A percentile compares a stretch with the other conserved stretches of the same genome.
Evolutionary conservation across 2,797 vertebrate species (phyloP).

Genomic region (Sebastes hubbsi): DNA sequence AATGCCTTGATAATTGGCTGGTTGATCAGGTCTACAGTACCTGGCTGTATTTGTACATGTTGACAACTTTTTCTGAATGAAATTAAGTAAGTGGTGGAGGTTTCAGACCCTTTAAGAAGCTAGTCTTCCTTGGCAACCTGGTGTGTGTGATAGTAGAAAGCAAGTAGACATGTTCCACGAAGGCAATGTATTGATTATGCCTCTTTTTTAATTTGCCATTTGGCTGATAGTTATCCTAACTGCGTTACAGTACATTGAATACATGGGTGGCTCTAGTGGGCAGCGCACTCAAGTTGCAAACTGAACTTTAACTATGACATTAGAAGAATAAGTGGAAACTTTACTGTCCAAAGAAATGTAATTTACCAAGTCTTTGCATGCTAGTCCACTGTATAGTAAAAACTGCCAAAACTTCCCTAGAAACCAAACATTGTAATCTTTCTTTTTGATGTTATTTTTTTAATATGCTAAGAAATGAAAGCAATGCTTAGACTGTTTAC

Average conservation of each 20-base stretch:
- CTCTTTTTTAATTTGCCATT: neutral
- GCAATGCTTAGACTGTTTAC: constrained; percentile 38
- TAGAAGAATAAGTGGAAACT: neutral
- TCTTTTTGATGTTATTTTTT: neutral
- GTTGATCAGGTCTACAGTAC: neutral
- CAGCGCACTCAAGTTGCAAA: neutral
- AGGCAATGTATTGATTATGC: neutral
- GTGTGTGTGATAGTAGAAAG: neutral
- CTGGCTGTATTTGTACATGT: neutral
- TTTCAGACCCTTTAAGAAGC: constrained; percentile 3
- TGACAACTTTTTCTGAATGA: neutral
- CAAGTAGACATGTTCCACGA: neutral
- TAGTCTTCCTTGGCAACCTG: neutral
- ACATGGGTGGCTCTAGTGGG: neutral
- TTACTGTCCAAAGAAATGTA: constrained; percentile 8
- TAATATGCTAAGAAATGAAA: neutral
- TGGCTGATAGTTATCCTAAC: neutral
- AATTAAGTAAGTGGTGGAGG: neutral
- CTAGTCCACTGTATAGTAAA: neutral
- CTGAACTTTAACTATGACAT: neutral
- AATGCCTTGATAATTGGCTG: too few species aligned
- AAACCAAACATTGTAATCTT: constrained; percentile 24
- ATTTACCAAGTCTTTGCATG: constrained; percentile 12
- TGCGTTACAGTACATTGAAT: neutral
- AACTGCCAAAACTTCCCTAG: neutral